phyloP scores from a whole-genome alignment of 2,113 vertebrate genomes.

The Hippocampus barbouri region DNA sequence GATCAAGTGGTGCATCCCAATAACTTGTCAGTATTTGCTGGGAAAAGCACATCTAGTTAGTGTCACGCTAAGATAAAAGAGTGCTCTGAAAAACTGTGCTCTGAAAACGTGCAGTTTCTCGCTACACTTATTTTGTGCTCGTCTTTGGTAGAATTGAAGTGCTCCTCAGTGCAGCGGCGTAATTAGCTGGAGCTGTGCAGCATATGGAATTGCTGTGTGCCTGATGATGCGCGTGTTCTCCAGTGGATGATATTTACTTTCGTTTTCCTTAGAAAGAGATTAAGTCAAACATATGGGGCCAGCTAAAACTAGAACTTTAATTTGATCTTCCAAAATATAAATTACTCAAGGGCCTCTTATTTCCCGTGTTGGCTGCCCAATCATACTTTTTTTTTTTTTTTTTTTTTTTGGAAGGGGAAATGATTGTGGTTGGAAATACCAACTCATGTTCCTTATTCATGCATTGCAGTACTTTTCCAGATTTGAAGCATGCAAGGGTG shows the following conservation, averaged over 20 bases:
- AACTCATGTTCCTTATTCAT: too few species aligned
- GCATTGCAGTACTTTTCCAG: too few species aligned
- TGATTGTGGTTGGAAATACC: conserved; percentile 6
- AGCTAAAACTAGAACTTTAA: conserved; percentile 38
- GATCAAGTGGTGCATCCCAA: neutral
- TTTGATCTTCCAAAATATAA: conserved; percentile 41
- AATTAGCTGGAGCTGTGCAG: conserved; percentile 30
- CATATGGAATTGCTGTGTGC: conserved; percentile 25
- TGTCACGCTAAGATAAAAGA: neutral
- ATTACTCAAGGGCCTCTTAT: conserved; percentile 11
- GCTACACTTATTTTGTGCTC: conserved; percentile 11
- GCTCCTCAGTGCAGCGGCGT: conserved; percentile 14
- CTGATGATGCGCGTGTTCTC: conserved; percentile 24
- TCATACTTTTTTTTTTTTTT: neutral
- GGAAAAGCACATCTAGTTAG: neutral
- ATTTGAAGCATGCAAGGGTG: neutral
- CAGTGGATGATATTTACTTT: conserved; percentile 37
- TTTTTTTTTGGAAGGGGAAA: too few species aligned
- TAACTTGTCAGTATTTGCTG: neutral
- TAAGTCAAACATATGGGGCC: conserved; percentile 43
- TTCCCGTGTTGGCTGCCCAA: neutral
- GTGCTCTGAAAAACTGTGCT: neutral
- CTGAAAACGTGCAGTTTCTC: neutral
- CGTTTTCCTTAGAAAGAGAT: conserved; percentile 35
- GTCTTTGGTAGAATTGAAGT: conserved; percentile 23